Percentiles rank a stretch among this genome's conserved stretches.
Evolutionary conservation across 2,797 vertebrate genomes (phyloP).

Genomic region (Percopsis omiscomaycus): DNA sequence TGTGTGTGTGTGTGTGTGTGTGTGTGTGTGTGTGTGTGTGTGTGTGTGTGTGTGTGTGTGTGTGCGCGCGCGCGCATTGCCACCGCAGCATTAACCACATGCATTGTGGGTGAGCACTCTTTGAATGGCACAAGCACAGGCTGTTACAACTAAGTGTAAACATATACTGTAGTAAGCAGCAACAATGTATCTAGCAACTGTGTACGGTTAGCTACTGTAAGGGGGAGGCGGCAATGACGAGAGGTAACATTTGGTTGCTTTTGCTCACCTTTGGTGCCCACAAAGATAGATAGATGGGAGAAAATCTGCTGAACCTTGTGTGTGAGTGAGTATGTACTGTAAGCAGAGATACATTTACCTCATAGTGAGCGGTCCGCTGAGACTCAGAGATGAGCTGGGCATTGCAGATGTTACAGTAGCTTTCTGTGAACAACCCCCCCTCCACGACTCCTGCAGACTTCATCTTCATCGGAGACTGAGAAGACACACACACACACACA

Average conservation of each 20-base stretch:
- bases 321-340: not conserved
- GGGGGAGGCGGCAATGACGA: not conserved
- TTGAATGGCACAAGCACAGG: not conserved
- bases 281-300: constrained; percentile 3
- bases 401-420: constrained; percentile 84
- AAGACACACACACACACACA: constrained; percentile 35
- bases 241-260: constrained; percentile 10
- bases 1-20: not conserved
- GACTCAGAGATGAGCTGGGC: constrained; percentile 84
- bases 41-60: constrained; percentile 20
- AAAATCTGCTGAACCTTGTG: constrained; percentile 5
- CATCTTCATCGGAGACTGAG: too few relatives aligned
- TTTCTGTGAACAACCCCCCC: constrained; percentile 80
- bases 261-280: not conserved
- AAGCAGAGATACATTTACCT: constrained; percentile 66
- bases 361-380: constrained; percentile 81
- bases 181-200: too few relatives aligned
- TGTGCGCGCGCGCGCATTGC: constrained; percentile 9
- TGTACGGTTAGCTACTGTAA: too few relatives aligned
- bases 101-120: not conserved
- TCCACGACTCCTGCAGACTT: constrained; percentile 74
- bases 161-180: too few relatives aligned
- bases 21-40: not conserved
- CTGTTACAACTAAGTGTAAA: too few relatives aligned
- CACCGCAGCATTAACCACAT: not conserved